These are phyloP conservation scores for Gnathonemus echidnorhynchus DNA, from an alignment of 2,113 vertebrate genomes.

Conservation along the genomic window DNA sequence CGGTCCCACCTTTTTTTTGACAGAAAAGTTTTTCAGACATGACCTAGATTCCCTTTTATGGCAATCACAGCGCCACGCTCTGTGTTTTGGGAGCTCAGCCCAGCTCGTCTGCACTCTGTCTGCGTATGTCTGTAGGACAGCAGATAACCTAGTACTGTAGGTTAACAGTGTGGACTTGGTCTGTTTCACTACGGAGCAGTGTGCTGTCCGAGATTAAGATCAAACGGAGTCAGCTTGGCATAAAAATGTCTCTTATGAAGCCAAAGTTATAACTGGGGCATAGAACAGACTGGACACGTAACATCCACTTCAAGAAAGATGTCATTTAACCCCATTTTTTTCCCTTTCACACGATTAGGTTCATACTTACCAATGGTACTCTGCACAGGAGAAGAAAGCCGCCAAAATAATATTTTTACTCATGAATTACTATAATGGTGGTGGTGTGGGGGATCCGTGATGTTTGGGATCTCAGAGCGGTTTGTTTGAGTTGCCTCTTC, in stretches of 20 bases:
- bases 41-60: background rate
- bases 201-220: background rate
- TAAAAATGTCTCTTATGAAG: background rate
- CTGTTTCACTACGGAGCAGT: background rate
- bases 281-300: background rate
- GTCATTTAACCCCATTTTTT: background rate
- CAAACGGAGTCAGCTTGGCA: background rate
- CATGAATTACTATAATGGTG: background rate
- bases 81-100: background rate
- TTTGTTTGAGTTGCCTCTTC: background rate
- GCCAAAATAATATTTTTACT: background rate
- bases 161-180: background rate
- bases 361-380: background rate
- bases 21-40: background rate
- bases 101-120: background rate
- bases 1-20: background rate
- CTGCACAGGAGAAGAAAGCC: background rate
- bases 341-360: background rate
- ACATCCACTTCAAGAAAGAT: background rate
- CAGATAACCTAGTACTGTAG: background rate
- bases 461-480: background rate
- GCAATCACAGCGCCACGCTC: background rate
- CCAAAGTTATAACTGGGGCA: background rate
- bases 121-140: background rate
- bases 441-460: background rate